Evolutionary conservation across 2,113 vertebrate genomes (phyloP).

Genomic region (Glareola pratincola): DNA sequence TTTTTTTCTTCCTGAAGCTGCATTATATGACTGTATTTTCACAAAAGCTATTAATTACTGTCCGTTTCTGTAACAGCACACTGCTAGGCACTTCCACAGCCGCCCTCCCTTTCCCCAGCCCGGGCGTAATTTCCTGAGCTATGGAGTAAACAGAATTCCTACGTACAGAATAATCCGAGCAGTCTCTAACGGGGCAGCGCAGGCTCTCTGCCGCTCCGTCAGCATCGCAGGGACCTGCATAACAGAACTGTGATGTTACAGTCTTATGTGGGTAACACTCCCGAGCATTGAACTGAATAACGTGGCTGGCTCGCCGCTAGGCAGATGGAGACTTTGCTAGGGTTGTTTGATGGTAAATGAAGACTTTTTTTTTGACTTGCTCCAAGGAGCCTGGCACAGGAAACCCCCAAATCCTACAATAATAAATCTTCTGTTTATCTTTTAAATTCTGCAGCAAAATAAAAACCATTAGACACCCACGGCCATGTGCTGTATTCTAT

Average conservation of each 20-base stretch:
- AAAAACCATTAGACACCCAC: not conserved
- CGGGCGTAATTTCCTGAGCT: constrained; percentile 30
- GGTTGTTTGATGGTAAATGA: constrained; percentile 6
- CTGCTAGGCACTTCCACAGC: not conserved
- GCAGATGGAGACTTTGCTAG: not conserved
- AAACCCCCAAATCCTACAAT: constrained; percentile 24
- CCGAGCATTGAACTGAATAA: not conserved
- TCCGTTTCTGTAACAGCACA: not conserved
- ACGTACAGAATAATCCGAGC: not conserved
- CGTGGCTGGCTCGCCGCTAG: not conserved
- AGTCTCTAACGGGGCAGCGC: not conserved
- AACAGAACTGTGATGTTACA: constrained; percentile 27
- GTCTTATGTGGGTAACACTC: constrained; percentile 14
- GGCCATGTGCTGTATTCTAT: not conserved
- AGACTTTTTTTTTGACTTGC: not conserved
- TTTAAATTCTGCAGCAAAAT: constrained; percentile 29
- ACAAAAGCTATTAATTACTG: constrained; percentile 24
- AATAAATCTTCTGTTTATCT: constrained; percentile 49
- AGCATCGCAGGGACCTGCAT: not conserved
- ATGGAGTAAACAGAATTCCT: not conserved
- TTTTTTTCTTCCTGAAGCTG: not conserved
- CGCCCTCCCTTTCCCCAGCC: not conserved
- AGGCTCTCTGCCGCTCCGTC: not conserved
- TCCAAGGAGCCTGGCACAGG: constrained; percentile 12
- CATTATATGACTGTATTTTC: not conserved